Evolutionary conservation across 2,888 invertebrate genomes (phyloP), one percentile per base, ranked within the genome.

Genomic region (Caenorhabditis wallacei): DNA sequence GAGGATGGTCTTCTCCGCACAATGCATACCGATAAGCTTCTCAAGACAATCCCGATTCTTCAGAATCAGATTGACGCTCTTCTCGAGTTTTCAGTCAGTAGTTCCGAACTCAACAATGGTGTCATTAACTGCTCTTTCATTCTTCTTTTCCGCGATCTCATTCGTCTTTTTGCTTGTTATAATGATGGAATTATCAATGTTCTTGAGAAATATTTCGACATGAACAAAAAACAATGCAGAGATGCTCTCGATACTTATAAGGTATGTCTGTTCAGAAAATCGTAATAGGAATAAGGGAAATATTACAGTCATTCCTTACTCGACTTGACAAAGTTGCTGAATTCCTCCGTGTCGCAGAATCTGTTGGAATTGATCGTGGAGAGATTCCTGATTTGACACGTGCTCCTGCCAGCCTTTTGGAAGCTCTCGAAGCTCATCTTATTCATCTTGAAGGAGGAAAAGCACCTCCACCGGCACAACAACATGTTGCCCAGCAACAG

Each of bases 101-200:
- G 97, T 89, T 96, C 97, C 93, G 98, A 99, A 93, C 95, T 99
- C 92, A 96, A 96, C 91, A 99, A 99, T 93, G 97, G 98, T 84
- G 98, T 99, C 91, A 98, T 99, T 93, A 98, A 97, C 93, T 97
- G 98, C 95, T 96, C 97, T 92, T 99, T 99, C 93, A 97, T 99
- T 96, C 94, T 99, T 88, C 94, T 99, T 84, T 99, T 99, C 94
- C 95, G 98, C 93, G 99, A 99, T 94, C 95, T 99, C 92, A 99
- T 99, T 92, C 95, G 99, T 86, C 94, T 99, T 89, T 99, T 99
- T 94, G 99, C 99, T 83, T 98, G 98, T 93, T 99, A 99, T 94
- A 99, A 99, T 93, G 99, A 99, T 93, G 99, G 86, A 37, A 87
- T 88, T 22, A 88, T 88, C 24, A 88, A 88, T 68, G 84, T 89